Evolutionary conservation across 2,113 vertebrate genomes (phyloP).

Genomic region (Otus sunia): DNA sequence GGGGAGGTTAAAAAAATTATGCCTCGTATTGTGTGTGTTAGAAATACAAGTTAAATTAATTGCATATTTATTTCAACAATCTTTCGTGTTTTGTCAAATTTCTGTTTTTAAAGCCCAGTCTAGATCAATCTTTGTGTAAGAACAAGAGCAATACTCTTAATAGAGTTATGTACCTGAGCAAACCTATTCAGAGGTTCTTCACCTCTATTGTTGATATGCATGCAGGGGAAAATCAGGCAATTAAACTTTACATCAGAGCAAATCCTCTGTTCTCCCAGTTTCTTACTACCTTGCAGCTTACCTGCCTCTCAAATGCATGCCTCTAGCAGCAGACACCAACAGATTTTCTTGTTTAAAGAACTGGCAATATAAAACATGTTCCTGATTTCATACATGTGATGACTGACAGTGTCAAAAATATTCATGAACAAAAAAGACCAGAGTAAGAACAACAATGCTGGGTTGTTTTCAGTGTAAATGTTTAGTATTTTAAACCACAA

Average conservation of each 20-base stretch:
- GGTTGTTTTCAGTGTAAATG: not conserved
- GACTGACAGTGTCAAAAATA: not conserved
- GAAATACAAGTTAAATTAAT: slow-evolving; percentile 57
- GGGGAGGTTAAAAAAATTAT: slow-evolving; percentile 30
- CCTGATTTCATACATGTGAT: not conserved
- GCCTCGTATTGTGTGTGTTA: not conserved
- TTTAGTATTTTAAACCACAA: not conserved
- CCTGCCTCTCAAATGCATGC: not conserved
- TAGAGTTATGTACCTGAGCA: not conserved
- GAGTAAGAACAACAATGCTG: not conserved
- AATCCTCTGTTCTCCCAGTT: not conserved
- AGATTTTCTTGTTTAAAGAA: not conserved
- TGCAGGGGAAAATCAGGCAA: not conserved
- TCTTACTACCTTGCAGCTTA: not conserved
- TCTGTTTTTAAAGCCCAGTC: not conserved
- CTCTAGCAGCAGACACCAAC: not conserved
- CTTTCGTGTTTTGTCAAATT: not conserved
- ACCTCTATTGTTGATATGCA: not conserved
- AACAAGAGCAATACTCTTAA: not conserved
- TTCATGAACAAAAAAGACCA: not conserved
- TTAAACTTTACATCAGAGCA: not conserved
- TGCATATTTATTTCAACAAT: slow-evolving; percentile 28
- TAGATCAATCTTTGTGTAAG: not conserved
- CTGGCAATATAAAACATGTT: not conserved
- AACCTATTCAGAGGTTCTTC: not conserved